Evolutionary conservation across 2,797 vertebrate species (phyloP).

Genomic region (Brachyrhaphis roseni): DNA sequence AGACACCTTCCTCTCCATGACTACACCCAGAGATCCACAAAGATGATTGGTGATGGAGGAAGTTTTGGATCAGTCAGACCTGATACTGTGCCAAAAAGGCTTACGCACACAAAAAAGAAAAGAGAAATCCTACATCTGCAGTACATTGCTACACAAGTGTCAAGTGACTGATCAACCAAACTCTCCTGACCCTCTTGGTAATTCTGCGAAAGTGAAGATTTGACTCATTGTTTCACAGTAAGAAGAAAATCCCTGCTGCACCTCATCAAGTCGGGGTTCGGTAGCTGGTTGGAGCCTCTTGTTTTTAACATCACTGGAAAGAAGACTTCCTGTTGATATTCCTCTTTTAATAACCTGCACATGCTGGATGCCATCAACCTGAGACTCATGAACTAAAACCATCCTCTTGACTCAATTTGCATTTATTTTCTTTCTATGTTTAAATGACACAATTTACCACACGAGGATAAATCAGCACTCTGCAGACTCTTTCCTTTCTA

Average conservation of each 20-base stretch:
- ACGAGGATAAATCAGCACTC: neutral
- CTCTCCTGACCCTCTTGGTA: neutral
- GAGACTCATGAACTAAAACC: neutral
- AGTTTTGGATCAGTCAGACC: neutral
- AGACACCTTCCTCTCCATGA: neutral
- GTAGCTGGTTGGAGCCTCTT: neutral
- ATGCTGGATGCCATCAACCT: neutral
- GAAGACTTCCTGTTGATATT: neutral
- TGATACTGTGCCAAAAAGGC: neutral
- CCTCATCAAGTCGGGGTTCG: neutral
- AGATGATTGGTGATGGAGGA: neutral
- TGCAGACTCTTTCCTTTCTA: neutral
- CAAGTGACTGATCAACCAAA: neutral
- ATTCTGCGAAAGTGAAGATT: neutral
- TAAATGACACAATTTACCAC: neutral
- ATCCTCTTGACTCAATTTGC: neutral
- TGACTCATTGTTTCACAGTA: neutral
- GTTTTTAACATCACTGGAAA: neutral
- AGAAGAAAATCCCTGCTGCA: neutral
- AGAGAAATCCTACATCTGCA: neutral
- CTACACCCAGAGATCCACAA: neutral
- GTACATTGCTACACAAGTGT: neutral
- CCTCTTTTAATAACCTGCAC: neutral
- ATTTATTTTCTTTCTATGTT: neutral
- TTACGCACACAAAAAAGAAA: neutral